phyloP scores from a whole-genome alignment of 2,888 invertebrate species.

The Coelinius sp. region DNA sequence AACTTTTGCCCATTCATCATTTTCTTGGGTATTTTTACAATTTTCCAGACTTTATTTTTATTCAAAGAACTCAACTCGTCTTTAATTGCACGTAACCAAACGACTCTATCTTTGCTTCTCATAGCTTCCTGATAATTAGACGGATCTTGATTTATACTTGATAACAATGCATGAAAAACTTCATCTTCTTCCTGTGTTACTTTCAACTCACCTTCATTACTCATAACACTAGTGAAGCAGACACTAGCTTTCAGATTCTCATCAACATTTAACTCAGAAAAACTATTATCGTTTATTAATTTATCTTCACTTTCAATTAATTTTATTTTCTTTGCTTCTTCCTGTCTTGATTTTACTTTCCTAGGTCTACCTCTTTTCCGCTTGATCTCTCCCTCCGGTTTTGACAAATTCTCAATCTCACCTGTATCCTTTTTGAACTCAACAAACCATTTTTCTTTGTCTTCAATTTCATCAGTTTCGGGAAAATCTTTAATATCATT shows the following conservation, averaged over 20 bases:
- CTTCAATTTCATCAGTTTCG: not conserved
- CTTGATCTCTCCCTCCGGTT: not conserved
- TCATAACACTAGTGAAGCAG: not conserved
- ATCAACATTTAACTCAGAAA: not conserved
- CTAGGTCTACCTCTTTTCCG: constrained; percentile 20
- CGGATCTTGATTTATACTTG: constrained; percentile 36
- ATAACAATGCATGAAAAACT: too few species aligned
- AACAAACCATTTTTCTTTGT: not conserved
- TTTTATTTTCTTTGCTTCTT: not conserved
- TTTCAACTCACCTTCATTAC: not conserved
- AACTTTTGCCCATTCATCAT: not conserved
- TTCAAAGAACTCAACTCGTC: not conserved
- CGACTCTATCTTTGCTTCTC: constrained; percentile 6
- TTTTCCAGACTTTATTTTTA: not conserved
- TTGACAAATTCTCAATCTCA: constrained; percentile 1
- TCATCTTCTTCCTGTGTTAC: not conserved
- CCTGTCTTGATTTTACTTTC: not conserved
- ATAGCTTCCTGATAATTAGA: constrained; percentile 39
- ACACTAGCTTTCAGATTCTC: not conserved
- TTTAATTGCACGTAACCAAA: not conserved
- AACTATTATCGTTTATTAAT: not conserved
- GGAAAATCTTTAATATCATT: not conserved
- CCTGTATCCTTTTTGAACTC: not conserved
- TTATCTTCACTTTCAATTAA: constrained; percentile 27
- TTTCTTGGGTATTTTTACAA: not conserved